Evolutionary conservation across 2,797 vertebrate species (phyloP), one percentile per base, ranked within the genome.

Genomic region (Catostomus latipinnis): DNA sequence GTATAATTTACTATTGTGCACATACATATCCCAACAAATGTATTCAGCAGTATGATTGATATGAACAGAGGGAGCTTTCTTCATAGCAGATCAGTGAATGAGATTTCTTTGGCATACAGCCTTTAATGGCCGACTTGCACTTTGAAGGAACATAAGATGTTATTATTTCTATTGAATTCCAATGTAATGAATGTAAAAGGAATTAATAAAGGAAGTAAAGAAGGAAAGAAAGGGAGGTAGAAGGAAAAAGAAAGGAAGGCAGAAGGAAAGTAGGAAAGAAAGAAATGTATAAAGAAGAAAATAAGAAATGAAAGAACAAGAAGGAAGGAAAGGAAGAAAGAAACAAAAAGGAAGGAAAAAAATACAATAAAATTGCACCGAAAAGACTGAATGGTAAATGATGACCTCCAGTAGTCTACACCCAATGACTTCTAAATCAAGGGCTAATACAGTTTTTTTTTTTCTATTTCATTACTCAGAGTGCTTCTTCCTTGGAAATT

Each of bases 101-200:
- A 34, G 56, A 66, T 74, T 75, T 86, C 83, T 86, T 86, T 86
- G 85, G 85, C 82, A 84, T 86, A 76, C 65, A 70, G 71, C 63
- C 78, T 78, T 53, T 73, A 78, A 54, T 49, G 62, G 48, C 48
- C 22, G 1, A 45, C 8, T 13, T 22, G 74, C n/a, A 67, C 43
- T 77, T 68, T 13, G 12, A 69, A 8, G 34, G 34, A 34, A 34
- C 34, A 8, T 18, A 43, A 9, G 12, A 49, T 49, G 7, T 71
- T 34, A 34, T 34, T 34, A 4, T 52, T 68, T 48, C 13, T 68
- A 68, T 16, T 68, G 9, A n/a, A 49, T 14, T 13, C n/a, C 13
- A n/a, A 76, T 76, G 63, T 54, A 8, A 74, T 65, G 10, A 0
- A 18, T 48, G 46, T 52, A 52, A 50, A 34, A 62, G 13, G 52